Evolutionary conservation across 64 coral and sea anemone species (phyloP).

Genomic region (Pocillopora verrucosa): DNA sequence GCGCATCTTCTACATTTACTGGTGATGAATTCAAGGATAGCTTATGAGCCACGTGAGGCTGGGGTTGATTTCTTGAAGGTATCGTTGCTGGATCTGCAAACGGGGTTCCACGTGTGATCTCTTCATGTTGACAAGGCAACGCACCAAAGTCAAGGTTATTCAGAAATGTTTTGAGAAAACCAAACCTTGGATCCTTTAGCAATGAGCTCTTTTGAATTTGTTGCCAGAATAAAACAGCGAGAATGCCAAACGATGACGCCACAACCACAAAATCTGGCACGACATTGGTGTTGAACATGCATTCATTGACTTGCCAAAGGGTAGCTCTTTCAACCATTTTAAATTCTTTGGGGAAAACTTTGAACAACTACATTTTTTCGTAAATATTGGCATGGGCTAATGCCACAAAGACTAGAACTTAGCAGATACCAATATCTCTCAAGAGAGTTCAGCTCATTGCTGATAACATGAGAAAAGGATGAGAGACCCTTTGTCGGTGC

Average conservation of each 20-base stretch:
- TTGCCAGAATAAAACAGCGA: neutral
- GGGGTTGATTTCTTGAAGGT: too few relatives aligned
- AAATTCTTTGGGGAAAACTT: slow-evolving; percentile 16
- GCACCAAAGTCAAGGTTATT: slow-evolving; percentile 5
- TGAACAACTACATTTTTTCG: neutral
- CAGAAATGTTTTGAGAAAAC: neutral
- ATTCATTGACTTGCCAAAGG: neutral
- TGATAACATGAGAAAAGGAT: slow-evolving; percentile 1
- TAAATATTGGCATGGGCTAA: neutral
- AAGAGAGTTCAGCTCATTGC: neutral
- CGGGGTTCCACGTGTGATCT: neutral
- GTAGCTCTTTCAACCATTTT: neutral
- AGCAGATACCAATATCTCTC: slow-evolving; percentile 5
- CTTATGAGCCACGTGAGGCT: too few relatives aligned
- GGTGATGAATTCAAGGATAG: neutral
- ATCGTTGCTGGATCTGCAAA: neutral
- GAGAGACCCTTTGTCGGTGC: neutral
- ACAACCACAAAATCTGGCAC: neutral
- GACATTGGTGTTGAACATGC: neutral
- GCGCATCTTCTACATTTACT: neutral
- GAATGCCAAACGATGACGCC: slow-evolving; percentile 9
- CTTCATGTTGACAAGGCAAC: neutral
- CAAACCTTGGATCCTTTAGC: neutral
- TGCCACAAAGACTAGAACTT: neutral
- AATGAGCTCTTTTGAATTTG: neutral